Evolutionary conservation across 2,797 vertebrate genomes (phyloP).

Genomic region (Lates japonicus): DNA sequence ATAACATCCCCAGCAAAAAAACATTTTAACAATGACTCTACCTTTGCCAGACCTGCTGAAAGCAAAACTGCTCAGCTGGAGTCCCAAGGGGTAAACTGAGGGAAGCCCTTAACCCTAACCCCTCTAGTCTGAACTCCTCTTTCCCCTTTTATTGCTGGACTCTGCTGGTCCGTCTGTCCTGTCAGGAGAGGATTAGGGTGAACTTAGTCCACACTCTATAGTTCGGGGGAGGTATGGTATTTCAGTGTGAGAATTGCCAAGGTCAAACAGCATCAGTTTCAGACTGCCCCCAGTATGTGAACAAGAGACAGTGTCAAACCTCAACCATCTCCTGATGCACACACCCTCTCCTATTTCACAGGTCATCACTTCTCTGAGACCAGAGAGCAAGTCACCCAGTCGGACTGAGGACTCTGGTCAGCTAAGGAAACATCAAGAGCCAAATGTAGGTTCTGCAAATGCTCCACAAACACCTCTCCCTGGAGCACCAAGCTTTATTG

Average conservation of each 20-base stretch:
- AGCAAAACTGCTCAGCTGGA: not conserved
- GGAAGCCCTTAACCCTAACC: not conserved
- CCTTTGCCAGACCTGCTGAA: not conserved
- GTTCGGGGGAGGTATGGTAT: conserved; percentile 45
- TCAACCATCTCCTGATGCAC: conserved; percentile 62
- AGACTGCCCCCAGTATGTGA: conserved; percentile 56
- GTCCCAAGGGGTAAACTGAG: no score
- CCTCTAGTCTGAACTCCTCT: not conserved
- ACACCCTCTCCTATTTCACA: conserved; percentile 68
- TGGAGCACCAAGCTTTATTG: not conserved
- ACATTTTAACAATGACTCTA: not conserved
- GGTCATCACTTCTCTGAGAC: conserved; percentile 61
- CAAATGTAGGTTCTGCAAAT: not conserved
- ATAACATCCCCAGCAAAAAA: not conserved
- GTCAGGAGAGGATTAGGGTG: conserved; percentile 1
- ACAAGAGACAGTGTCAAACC: conserved; percentile 73
- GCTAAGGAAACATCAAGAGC: not conserved
- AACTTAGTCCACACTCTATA: conserved; percentile 36
- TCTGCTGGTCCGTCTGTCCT: not conserved
- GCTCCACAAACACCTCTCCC: not conserved
- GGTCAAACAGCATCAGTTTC: conserved; percentile 64
- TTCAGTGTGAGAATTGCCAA: conserved; percentile 60
- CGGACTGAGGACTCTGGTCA: not conserved
- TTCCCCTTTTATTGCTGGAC: not conserved
- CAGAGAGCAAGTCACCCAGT: not conserved